Base-by-base conservation (phyloP, 2,888 invertebrate genomes). In the Plagodis dolabraria region DNA sequence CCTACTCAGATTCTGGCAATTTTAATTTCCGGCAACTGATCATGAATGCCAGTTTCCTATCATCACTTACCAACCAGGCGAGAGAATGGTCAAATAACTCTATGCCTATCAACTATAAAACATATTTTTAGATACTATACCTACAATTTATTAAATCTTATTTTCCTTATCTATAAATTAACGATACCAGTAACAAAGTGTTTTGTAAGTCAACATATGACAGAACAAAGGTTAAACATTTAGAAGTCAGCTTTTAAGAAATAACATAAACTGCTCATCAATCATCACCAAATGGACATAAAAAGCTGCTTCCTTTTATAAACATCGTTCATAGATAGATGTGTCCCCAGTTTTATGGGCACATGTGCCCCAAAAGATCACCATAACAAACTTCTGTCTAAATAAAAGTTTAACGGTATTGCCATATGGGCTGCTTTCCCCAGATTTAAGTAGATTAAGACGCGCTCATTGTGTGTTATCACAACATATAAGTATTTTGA, bases 341-440 rank as follows among this genome's bases (percentile, higher is more conserved):
- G 51, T 61, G 55, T 56, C 60, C 48, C 51, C 57, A 50, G 51
- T 64, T 68, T 67, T 59, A 68, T 62, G 54, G 47, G 47, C 57
- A 47, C 69, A 65, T 66, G 64, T 67, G 67, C 63, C 61, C 57
- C 58, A 45, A 58, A 55, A 57, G 50, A 64, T 60, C 53, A 64
- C 68, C 60, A 63, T 64, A 66, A 64, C 56, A 68, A 61, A 58
- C 55, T 52, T 40, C 36, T 40, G 57, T 54, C 58, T 65, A 67
- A 64, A 64, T 66, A 66, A 60, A 66, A 63, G 52, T 52, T 45
- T 22, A 38, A 8, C 33, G 33, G 63, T 11, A 56, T 56, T 53
- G 53, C 60, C 56, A 45, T 2, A 8, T 35, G 4, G 8, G 38
- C 33, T 0, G 2, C 10, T 46, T 52, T n/a, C 36, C 51, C 33